A percentile compares a stretch with the other conserved stretches of the same genome.
These are phyloP conservation scores for Bathynomus jamesi DNA, from an alignment of 1,140 invertebrate species.

Conservation along the genomic window DNA sequence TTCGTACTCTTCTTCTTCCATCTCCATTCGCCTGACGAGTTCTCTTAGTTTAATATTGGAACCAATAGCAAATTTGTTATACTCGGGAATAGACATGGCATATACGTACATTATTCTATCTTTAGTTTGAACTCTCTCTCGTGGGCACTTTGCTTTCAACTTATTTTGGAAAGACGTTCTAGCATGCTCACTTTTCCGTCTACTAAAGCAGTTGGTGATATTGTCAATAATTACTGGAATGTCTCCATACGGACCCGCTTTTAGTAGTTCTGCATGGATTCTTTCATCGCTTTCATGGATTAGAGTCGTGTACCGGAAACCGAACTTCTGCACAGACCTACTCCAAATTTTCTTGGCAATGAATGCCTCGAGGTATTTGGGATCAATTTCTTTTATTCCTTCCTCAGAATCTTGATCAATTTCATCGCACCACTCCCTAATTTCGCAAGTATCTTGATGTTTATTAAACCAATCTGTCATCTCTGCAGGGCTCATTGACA, in stretches of 20 bases:
- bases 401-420: constrained; percentile 35
- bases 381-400: constrained; percentile 33
- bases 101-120: constrained; percentile 36
- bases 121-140: constrained; percentile 35
- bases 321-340: constrained; percentile 34
- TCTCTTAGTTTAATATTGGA: constrained; percentile 34
- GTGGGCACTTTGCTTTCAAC: constrained; percentile 33
- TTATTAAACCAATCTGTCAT: constrained; percentile 38
- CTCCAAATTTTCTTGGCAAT: constrained; percentile 35
- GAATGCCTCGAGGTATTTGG: constrained; percentile 35
- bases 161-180: constrained; percentile 35
- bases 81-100: constrained; percentile 36
- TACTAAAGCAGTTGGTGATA: constrained; percentile 31
- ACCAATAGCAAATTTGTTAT: constrained; percentile 34
- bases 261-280: constrained; percentile 30
- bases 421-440: constrained; percentile 36
- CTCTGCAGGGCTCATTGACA: constrained; percentile 33
- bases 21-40: constrained; percentile 31
- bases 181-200: constrained; percentile 35
- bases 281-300: constrained; percentile 36
- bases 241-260: constrained; percentile 25
- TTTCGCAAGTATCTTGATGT: constrained; percentile 35
- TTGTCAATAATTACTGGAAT: constrained; percentile 32
- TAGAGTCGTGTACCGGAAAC: constrained; percentile 33
- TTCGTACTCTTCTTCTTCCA: constrained; percentile 18